A percentile compares a stretch with the other conserved stretches of the same genome.
These are phyloP conservation scores for Antheraea assamensis DNA, from an alignment of 2,888 invertebrate genomes.

Conservation along the genomic window DNA sequence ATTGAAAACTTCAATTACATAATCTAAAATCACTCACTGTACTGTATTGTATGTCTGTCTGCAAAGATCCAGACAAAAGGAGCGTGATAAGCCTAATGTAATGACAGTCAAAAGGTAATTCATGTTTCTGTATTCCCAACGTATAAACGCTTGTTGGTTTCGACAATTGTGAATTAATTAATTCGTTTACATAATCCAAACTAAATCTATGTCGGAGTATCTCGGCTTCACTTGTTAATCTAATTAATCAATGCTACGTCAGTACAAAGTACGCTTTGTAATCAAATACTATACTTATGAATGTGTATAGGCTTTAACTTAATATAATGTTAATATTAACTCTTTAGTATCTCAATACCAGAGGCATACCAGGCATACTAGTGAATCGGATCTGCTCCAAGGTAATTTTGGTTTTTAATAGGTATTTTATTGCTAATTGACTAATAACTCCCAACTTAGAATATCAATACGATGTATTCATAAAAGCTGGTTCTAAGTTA, in stretches of 20 bases:
- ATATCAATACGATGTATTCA: no score
- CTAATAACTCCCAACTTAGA: no score
- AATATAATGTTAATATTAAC: not conserved
- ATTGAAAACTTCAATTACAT: not conserved
- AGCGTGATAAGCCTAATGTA: not conserved
- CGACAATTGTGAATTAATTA: not conserved
- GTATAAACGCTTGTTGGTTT: not conserved
- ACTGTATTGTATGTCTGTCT: not conserved
- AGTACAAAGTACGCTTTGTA: not conserved
- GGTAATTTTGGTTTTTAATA: not conserved
- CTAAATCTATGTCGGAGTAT: not conserved
- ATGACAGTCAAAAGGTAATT: not conserved
- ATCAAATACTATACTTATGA: not conserved
- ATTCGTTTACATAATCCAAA: constrained; percentile 4
- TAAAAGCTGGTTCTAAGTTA: no score
- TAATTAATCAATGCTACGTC: not conserved
- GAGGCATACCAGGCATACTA: no score
- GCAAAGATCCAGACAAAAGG: not conserved
- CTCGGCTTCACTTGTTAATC: not conserved
- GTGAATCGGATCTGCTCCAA: no score
- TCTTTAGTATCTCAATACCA: not conserved
- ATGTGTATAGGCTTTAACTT: not conserved
- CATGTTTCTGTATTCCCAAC: not conserved
- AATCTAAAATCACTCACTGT: not conserved
- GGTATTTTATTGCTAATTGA: not conserved